These are phyloP conservation scores for Laterallus jamaicensis DNA, from an alignment of 2,113 vertebrate species.

Conservation along the genomic window DNA sequence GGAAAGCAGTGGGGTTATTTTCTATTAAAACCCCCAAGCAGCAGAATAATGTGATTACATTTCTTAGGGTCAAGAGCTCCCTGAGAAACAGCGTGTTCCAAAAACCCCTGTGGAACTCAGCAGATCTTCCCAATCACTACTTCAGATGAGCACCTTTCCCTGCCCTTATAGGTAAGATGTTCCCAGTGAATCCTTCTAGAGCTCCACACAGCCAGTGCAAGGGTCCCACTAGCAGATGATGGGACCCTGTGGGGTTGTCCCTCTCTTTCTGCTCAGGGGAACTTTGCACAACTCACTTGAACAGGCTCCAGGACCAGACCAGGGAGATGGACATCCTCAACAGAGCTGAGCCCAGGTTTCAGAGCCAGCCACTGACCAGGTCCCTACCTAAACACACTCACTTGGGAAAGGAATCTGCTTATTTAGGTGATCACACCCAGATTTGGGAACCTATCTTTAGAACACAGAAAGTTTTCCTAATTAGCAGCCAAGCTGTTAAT, in stretches of 20 bases:
- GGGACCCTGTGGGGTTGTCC: not conserved
- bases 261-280: not conserved
- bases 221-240: not conserved
- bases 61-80: not conserved
- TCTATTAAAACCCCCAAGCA: not conserved
- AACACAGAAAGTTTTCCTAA: not conserved
- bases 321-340: not conserved
- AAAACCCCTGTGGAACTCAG: not conserved
- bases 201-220: not conserved
- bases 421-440: not conserved
- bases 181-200: not conserved
- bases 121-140: not conserved
- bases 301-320: rapidly evolving
- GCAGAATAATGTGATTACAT: not conserved
- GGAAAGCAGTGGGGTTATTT: not conserved
- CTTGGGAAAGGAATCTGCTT: not conserved
- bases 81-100: not conserved
- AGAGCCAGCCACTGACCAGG: not conserved
- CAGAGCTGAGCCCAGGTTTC: not conserved
- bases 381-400: not conserved
- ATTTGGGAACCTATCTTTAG: not conserved
- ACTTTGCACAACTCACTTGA: not conserved
- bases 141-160: not conserved
- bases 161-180: not conserved
- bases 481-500: not conserved